Percentiles rank a stretch among this genome's conserved stretches.
Conservation (phyloP, 2,797 vertebrate genomes). For the Erethizon dorsatum region DNA sequence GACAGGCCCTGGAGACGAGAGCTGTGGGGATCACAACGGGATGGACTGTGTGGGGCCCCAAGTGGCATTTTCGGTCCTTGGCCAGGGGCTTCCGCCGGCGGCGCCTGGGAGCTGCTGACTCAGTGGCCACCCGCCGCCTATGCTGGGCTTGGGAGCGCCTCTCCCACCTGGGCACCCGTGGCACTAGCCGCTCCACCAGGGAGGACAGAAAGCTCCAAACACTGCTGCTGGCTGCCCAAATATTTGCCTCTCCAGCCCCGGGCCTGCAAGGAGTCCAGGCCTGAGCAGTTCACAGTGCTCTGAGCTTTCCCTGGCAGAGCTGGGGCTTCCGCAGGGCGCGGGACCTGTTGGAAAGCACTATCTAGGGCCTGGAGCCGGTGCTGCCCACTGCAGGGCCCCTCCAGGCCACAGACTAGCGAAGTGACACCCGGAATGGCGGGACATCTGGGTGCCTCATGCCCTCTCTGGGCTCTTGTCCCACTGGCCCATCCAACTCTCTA, state of each 20-base stretch:
- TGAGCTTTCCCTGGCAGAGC: slow-evolving; percentile 75
- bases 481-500: not conserved
- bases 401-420: not conserved
- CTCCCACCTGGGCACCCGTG: slow-evolving; percentile 86
- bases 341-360: slow-evolving; percentile 19
- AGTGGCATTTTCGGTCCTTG: slow-evolving; percentile 89
- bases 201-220: slow-evolving; percentile 84
- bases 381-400: not conserved
- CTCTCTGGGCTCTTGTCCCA: not conserved
- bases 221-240: slow-evolving; percentile 85
- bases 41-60: slow-evolving; percentile 89
- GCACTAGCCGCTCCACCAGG: slow-evolving; percentile 86
- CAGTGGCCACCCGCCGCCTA: slow-evolving; percentile 78
- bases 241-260: slow-evolving; percentile 74
- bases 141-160: slow-evolving; percentile 89
- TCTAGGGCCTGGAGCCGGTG: not conserved
- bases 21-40: slow-evolving; percentile 92
- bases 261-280: slow-evolving; percentile 75
- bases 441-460: not conserved
- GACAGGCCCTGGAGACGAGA: slow-evolving; percentile 89
- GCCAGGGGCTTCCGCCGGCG: slow-evolving; percentile 89
- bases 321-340: not conserved
- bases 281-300: slow-evolving; percentile 68
- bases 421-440: not conserved
- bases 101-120: slow-evolving; percentile 89